phyloP scores from a whole-genome alignment of 2,888 invertebrate species.

The Tipula unca region DNA sequence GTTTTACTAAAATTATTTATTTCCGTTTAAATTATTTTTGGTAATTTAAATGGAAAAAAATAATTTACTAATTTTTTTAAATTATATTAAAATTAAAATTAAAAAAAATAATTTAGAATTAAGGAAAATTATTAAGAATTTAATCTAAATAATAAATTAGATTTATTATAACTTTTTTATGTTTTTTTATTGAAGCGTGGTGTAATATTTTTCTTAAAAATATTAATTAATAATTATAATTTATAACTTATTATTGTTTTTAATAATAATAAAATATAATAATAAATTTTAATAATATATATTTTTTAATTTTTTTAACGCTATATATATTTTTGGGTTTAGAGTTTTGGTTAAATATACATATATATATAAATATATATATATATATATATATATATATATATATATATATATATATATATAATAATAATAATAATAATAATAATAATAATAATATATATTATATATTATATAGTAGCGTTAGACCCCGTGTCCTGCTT shows the following conservation, averaged over 20 bases:
- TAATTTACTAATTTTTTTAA: neutral
- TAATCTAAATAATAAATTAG: neutral
- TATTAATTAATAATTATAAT: neutral
- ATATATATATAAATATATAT: neutral
- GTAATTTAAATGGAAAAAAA: neutral
- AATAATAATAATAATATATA: neutral
- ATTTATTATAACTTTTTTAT: neutral
- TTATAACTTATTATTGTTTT: neutral
- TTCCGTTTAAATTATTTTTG: neutral
- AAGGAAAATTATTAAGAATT: neutral
- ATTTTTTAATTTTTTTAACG: neutral
- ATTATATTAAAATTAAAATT: neutral
- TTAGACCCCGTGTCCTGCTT: slow-evolving; percentile 21
- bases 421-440: slow-evolving; percentile 14
- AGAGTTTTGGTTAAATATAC: neutral
- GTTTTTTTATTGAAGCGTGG: neutral
- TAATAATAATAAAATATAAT: slow-evolving; percentile 15
- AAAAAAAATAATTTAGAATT: neutral
- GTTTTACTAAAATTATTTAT: slow-evolving; percentile 1
- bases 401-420: neutral
- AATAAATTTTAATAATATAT: slow-evolving; percentile 1
- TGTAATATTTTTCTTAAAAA: neutral
- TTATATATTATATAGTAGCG: slow-evolving; percentile 8
- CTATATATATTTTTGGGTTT: neutral
- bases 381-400: neutral